Conservation (phyloP, 2,888 invertebrate species). For the Xylota segnis region DNA sequence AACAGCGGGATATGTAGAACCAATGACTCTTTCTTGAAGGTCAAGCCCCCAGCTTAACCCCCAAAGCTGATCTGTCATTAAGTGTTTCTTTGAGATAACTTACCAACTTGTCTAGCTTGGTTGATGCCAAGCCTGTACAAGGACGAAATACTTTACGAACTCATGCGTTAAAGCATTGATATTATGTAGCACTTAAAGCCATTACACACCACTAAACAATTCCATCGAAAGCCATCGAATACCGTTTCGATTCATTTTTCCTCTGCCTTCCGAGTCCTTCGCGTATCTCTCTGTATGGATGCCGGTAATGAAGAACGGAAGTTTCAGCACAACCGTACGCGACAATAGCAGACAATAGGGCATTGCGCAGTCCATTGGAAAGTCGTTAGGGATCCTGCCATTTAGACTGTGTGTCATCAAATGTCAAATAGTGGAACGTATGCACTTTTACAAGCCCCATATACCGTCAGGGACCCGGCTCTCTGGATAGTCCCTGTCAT, state of each 20-base stretch:
- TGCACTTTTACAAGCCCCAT: conserved; percentile 48
- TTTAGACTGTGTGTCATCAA: conserved; percentile 60
- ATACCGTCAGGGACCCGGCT: conserved; percentile 11
- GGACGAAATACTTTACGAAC: too few relatives aligned
- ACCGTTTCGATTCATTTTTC: neutral
- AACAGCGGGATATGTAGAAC: too few relatives aligned
- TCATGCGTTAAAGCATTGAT: too few relatives aligned
- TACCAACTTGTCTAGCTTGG: too few relatives aligned
- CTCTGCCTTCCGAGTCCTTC: neutral
- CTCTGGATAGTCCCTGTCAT: conserved; percentile 45
- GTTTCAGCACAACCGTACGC: conserved; percentile 43
- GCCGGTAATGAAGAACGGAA: conserved; percentile 59
- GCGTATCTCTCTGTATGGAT: neutral
- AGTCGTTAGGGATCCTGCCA: conserved; percentile 67
- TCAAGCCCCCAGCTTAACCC: too few relatives aligned
- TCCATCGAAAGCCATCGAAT: too few relatives aligned
- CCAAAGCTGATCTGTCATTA: too few relatives aligned
- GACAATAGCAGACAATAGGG: conserved; percentile 32
- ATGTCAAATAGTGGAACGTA: conserved; percentile 59
- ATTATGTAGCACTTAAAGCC: too few relatives aligned
- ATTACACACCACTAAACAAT: too few relatives aligned
- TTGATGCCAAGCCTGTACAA: too few relatives aligned
- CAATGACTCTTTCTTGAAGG: too few relatives aligned
- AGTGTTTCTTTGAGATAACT: too few relatives aligned
- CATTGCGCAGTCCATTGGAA: conserved; percentile 45